Conservation (phyloP, 2,888 invertebrate species). For the Salpingus planirostris region DNA sequence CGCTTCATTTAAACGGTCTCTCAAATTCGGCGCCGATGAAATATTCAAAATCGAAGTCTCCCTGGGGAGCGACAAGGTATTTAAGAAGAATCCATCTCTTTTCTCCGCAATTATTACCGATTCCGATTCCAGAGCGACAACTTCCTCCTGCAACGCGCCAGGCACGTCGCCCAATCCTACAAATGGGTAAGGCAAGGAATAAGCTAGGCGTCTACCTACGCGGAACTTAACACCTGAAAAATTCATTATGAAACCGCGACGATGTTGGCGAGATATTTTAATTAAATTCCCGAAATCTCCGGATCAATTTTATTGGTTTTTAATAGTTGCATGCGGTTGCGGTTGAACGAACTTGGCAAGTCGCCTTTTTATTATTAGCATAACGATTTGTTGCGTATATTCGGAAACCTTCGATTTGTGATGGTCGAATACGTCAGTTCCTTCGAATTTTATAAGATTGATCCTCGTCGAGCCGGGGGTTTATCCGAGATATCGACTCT, state of each 20-base stretch:
- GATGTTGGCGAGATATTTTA: too few species aligned
- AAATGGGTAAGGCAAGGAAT: conserved; percentile 16
- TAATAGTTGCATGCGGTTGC: not conserved
- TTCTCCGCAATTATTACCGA: conserved; percentile 2
- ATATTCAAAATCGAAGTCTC: conserved; percentile 13
- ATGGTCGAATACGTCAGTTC: too few species aligned
- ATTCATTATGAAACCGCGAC: too few species aligned
- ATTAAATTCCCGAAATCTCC: not conserved
- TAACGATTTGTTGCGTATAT: too few species aligned
- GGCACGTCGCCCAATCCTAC: conserved; percentile 9
- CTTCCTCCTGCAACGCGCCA: conserved; percentile 7
- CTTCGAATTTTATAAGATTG: too few species aligned
- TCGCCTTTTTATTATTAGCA: too few species aligned
- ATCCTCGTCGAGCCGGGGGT: too few species aligned
- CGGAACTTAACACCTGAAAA: too few species aligned
- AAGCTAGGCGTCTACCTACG: too few species aligned
- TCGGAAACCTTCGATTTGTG: too few species aligned
- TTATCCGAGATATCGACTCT: too few species aligned
- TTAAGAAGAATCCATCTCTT: conserved; percentile 5
- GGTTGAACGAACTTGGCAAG: not conserved
- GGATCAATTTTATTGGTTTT: not conserved
- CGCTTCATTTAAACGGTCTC: conserved; percentile 9
- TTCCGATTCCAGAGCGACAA: conserved; percentile 7
- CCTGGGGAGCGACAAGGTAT: conserved; percentile 13
- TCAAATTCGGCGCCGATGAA: conserved; percentile 11